Conservation (phyloP, 2,797 vertebrate species). For the Halcyon leucocephala region DNA sequence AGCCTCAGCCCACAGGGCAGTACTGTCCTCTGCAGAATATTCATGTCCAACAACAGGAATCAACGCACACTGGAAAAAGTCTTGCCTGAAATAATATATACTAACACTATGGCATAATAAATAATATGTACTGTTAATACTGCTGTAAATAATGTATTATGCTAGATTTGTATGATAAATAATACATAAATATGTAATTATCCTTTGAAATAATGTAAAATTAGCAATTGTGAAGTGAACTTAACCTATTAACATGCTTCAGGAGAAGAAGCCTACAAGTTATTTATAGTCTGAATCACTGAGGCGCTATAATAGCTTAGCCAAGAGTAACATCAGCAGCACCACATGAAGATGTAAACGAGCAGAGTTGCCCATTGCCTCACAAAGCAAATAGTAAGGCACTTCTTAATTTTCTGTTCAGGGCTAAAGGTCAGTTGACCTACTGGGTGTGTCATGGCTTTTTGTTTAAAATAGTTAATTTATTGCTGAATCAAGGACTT, state of each 20-base stretch:
- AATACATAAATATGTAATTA: slow-evolving; percentile 71
- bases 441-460: not conserved
- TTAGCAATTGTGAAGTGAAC: slow-evolving; percentile 58
- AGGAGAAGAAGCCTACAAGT: slow-evolving; percentile 27
- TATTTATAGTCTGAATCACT: slow-evolving; percentile 14
- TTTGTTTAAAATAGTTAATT: slow-evolving; percentile 7
- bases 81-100: slow-evolving; percentile 67
- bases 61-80: not conserved
- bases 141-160: slow-evolving; percentile 73
- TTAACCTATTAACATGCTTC: slow-evolving; percentile 55
- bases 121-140: slow-evolving; percentile 75
- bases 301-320: not conserved
- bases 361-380: not conserved
- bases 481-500: slow-evolving; percentile 19
- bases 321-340: not conserved
- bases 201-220: slow-evolving; percentile 65
- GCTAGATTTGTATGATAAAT: slow-evolving; percentile 71
- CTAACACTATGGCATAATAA: slow-evolving; percentile 69
- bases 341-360: not conserved
- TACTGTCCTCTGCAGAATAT: slow-evolving; percentile 38
- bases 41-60: slow-evolving; percentile 35
- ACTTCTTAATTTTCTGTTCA: not conserved
- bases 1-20: not conserved
- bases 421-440: slow-evolving; percentile 10
- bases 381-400: slow-evolving; percentile 19